Percentiles rank a stretch among this genome's conserved stretches.
These are phyloP conservation scores for Megalops atlanticus DNA, from an alignment of 2,113 vertebrate species.

Conservation along the genomic window DNA sequence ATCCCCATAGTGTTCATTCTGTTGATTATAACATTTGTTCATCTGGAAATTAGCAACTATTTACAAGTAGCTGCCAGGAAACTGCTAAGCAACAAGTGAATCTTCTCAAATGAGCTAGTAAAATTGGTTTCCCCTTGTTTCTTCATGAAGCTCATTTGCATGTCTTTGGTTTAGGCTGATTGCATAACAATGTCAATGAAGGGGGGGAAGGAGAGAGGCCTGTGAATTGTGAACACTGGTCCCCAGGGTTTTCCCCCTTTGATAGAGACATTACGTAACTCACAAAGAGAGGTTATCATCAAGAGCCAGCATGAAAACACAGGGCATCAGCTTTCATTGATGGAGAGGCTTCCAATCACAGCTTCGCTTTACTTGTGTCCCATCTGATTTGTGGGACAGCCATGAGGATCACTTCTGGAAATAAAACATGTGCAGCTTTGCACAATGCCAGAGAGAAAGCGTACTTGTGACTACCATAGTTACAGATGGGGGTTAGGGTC, in stretches of 20 bases:
- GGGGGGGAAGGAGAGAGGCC: constrained; percentile 10
- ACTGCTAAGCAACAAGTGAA: neutral
- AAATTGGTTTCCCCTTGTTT: neutral
- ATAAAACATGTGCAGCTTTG: neutral
- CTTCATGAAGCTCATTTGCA: constrained; percentile 27
- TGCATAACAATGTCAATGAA: constrained; percentile 25
- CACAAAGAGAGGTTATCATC: constrained; percentile 13
- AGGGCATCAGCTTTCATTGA: neutral
- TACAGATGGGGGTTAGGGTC: neutral
- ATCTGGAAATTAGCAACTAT: neutral
- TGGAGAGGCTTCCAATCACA: neutral
- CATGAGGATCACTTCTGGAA: neutral
- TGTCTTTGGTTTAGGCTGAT: constrained; percentile 29
- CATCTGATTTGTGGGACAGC: neutral
- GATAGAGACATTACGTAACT: constrained; percentile 24
- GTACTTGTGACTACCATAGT: neutral
- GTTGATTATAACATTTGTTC: neutral
- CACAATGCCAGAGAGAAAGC: neutral
- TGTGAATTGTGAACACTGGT: constrained; percentile 24
- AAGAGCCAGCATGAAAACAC: constrained; percentile 13
- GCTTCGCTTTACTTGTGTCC: neutral
- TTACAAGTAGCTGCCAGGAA: neutral
- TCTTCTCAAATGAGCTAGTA: neutral
- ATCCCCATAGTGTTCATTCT: too few species aligned
- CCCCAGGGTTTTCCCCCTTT: neutral